A percentile compares a stretch with the other conserved stretches of the same genome.
Conservation (phyloP, 2,888 invertebrate species). For the Pilophorus perplexus region DNA sequence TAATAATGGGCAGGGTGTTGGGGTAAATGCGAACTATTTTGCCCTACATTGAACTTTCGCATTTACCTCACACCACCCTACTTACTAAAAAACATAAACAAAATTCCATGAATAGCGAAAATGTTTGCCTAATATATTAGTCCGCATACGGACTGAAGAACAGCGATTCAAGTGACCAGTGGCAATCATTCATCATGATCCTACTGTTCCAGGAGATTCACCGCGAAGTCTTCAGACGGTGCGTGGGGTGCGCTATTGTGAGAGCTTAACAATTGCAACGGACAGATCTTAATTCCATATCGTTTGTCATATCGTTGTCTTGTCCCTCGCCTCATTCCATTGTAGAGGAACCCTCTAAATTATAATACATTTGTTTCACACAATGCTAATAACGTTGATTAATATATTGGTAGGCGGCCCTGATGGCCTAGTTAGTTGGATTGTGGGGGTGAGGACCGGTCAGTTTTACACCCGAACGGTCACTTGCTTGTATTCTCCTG, state of each 20-base stretch:
- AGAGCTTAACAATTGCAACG: conserved; percentile 21
- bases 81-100: too few species aligned
- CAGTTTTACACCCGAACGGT: too few species aligned
- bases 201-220: too few species aligned
- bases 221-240: conserved; percentile 5
- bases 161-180: conserved; percentile 8
- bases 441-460: too few species aligned
- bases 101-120: too few species aligned
- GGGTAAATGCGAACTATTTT: too few species aligned
- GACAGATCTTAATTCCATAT: conserved; percentile 39
- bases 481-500: too few species aligned
- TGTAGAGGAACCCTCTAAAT: conserved; percentile 32
- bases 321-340: conserved; percentile 10
- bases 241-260: conserved; percentile 20
- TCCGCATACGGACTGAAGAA: too few species aligned
- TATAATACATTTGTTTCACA: conserved; percentile 22
- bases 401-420: conserved; percentile 1
- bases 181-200: conserved; percentile 9
- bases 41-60: too few species aligned
- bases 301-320: conserved; percentile 35
- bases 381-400: conserved; percentile 25
- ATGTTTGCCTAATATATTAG: too few species aligned
- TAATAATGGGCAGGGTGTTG: too few species aligned
- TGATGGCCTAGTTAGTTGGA: not conserved
- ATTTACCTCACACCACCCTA: too few species aligned